Conservation (phyloP, 1,140 invertebrate genomes). For the Melanaphis sacchari region DNA sequence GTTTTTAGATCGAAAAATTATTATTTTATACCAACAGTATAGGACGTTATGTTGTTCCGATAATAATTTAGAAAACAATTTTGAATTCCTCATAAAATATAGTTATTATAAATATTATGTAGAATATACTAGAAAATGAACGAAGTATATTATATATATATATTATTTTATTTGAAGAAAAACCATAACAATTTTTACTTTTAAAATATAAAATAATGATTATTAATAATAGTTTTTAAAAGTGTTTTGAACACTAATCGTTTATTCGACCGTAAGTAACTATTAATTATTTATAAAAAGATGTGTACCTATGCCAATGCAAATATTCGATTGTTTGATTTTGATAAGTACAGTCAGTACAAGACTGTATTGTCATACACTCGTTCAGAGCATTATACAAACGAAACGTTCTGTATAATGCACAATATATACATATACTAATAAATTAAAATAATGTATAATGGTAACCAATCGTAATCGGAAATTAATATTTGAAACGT, state of each 20-base stretch:
- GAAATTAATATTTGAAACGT: slow-evolving; percentile 24
- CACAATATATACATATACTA: neutral
- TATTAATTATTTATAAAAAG: neutral
- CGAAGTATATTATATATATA: neutral
- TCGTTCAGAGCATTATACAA: neutral
- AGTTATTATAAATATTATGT: neutral
- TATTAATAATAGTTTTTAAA: neutral
- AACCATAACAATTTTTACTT: neutral
- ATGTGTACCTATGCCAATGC: neutral
- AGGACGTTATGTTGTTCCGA: neutral
- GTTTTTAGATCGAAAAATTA: neutral
- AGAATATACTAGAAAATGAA: neutral
- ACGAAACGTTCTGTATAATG: neutral
- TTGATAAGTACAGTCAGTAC: neutral
- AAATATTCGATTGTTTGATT: neutral
- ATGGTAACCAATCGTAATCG: neutral
- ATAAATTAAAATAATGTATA: neutral
- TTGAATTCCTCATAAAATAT: neutral
- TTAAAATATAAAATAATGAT: neutral
- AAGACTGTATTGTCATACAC: neutral
- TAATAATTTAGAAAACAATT: neutral
- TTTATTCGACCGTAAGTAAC: too few relatives aligned
- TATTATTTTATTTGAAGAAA: neutral
- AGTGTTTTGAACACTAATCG: neutral
- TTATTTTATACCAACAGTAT: neutral